Conservation (phyloP, 2,888 invertebrate genomes). For the Mythimna pallens region DNA sequence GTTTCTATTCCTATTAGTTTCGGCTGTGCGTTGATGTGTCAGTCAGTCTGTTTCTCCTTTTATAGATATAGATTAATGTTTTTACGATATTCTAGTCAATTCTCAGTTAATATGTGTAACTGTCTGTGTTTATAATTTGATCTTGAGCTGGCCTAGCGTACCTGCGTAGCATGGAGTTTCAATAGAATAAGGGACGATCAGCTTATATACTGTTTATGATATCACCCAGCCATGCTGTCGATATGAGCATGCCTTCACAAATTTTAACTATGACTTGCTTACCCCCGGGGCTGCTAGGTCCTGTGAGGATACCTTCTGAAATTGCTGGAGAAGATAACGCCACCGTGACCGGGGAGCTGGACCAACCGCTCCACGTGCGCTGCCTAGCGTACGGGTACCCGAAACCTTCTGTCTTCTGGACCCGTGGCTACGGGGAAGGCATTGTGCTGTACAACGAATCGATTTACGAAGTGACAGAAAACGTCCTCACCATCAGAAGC, state of each 20-base stretch:
- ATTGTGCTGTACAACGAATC: slow-evolving; percentile 94
- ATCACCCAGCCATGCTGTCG: background rate
- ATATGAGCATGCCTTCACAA: slow-evolving; percentile 61
- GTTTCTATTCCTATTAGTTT: no score
- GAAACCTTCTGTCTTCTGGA: slow-evolving; percentile 95
- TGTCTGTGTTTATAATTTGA: background rate
- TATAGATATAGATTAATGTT: no score
- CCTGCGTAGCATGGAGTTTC: background rate
- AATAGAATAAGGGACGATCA: slow-evolving; percentile 57
- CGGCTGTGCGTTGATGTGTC: no score
- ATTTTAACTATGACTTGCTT: slow-evolving; percentile 65
- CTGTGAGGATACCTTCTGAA: slow-evolving; percentile 89
- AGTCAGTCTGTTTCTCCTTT: no score
- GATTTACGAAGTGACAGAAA: slow-evolving; percentile 94
- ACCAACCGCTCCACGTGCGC: slow-evolving; percentile 92
- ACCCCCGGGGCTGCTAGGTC: slow-evolving; percentile 87
- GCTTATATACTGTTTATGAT: slow-evolving; percentile 27
- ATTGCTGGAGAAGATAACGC: slow-evolving; percentile 93
- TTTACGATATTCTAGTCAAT: no score
- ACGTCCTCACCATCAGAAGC: slow-evolving; percentile 81
- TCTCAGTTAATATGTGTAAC: no score
- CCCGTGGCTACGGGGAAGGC: slow-evolving; percentile 93
- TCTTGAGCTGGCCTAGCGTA: background rate
- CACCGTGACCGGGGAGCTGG: slow-evolving; percentile 93
- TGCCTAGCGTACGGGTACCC: slow-evolving; percentile 96